phyloP scores from a whole-genome alignment of 2,797 vertebrate genomes.

The Chiroxiphia lanceolata region DNA sequence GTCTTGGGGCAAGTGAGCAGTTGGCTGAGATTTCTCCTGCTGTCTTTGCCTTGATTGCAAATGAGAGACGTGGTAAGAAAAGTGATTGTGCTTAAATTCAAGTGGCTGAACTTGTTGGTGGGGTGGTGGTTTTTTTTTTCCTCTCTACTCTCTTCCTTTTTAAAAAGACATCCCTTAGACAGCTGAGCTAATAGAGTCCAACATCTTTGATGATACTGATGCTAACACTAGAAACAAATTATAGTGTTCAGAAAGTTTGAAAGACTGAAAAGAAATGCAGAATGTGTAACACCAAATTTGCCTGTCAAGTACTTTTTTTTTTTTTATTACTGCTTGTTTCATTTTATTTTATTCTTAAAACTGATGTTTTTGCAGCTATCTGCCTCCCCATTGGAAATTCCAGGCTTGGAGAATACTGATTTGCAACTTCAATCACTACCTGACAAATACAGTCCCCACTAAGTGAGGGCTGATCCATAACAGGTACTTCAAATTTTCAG shows the following conservation, averaged over 20 bases:
- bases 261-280: constrained; percentile 77
- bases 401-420: constrained; percentile 71
- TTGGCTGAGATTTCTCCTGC: background rate
- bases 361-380: constrained; percentile 74
- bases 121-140: background rate
- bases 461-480: constrained; percentile 73
- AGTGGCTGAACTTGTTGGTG: constrained; percentile 51
- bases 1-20: background rate
- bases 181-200: constrained; percentile 77
- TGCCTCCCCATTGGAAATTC: constrained; percentile 73
- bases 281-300: constrained; percentile 78
- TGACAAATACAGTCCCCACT: constrained; percentile 70
- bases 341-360: constrained; percentile 80
- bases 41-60: constrained; percentile 30
- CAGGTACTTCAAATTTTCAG: constrained; percentile 80
- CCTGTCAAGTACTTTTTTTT: constrained; percentile 78
- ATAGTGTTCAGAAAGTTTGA: constrained; percentile 81
- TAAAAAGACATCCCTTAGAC: constrained; percentile 59
- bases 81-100: constrained; percentile 53
- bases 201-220: constrained; percentile 73
- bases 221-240: constrained; percentile 78
- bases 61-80: constrained; percentile 32
- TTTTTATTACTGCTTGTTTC: constrained; percentile 76
- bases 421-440: constrained; percentile 75
- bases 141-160: constrained; percentile 23